Base-by-base conservation (phyloP, 1,140 invertebrate genomes). In the Habropoda laboriosa region DNA sequence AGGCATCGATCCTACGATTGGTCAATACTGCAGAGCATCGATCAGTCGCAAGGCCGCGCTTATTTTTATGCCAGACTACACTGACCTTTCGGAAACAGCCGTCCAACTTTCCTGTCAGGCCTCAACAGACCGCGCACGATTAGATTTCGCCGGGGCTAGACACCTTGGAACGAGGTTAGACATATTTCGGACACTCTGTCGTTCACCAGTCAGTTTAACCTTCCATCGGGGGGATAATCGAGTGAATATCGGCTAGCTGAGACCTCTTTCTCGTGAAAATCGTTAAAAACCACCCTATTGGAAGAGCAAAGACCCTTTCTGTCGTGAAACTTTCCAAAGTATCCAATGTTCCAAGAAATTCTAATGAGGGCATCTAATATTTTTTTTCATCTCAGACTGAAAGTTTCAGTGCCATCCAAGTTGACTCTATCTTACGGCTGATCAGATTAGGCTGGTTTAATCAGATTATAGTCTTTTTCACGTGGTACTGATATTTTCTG, bases 191-290 rank as follows among this genome's bases (percentile, higher is more conserved):
- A 55, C 73, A 53, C 12, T 67, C 73, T 75, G 73, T 75, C 73
- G 61, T 75, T 75, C 73, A 75, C 47, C 73, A 67, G 73, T 67
- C 73, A 75, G 61, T 66, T 75, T 75, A 75, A 67, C 73, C 49
- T 51, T 40, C 6, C 53, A 16, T 4, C 38, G 4, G 1, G 16
- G 18, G 24, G 21, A 66, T 75, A 75, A 75, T 64, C 38, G 49
- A 75, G 42, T 75, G 35, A 63, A 24, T 13, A 32, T 8, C 4
- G 8, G 32, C 55, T 35, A 55, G 47, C 70, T 24, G 18, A 30
- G 66, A 4, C 7, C 35, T 18, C 30, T 35, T 60, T 60, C 32
- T 27, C 51, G 55, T n/a, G n/a, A n/a, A n/a, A 70, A 70, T 53
- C 47, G 10, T 45, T 45, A 16, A 45, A 45, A 45, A 45, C 45